Base-by-base conservation (phyloP, 1,140 invertebrate species). In the Saxidomus purpurata region DNA sequence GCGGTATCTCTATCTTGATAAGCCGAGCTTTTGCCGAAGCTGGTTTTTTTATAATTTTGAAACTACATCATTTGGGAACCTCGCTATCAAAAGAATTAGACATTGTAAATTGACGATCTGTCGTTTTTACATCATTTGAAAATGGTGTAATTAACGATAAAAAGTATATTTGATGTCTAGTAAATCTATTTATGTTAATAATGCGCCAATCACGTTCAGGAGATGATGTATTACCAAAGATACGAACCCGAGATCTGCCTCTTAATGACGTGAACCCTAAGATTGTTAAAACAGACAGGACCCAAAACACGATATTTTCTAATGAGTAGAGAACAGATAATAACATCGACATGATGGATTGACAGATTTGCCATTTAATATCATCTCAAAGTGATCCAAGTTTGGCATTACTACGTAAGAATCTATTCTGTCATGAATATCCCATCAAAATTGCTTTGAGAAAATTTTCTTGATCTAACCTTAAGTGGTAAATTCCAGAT, bases 171-270 rank as follows among this genome's bases (percentile, higher is more conserved):
- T 82, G 80, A 82, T 63, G 80, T 63, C 36, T 67, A n/a, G 52
- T 63, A 63, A 63, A 63, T 82, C 55, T 67, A 82, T 67, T 61
- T 82, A 63, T 82, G 55, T 67, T 82, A 63, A 82, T 82, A 82
- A 52, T 47, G 4, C 13, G 25, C 40, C 25, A 43, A 76, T 76
- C 40, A 40, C 38, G 49, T 34, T 34, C 6, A 0, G 8, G 17
- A 52, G 25, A 52, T 79, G 76, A 79, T 55, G 76, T 79, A 79
- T 79, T 15, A 31, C 76, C 17, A 4, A 0, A 22, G 76, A 79
- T 79, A 36, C 19, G 47, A 55, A 79, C 47, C 28, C 11, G 2
- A 34, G 31, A 55, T 36, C 31, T 8, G 19, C 25, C 25, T 19
- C 28, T 34, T 79, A 79, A 79, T 55, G 76, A 52, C 76, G 17